Conservation (phyloP, 2,888 invertebrate species). For the Chloromyia formosa region DNA sequence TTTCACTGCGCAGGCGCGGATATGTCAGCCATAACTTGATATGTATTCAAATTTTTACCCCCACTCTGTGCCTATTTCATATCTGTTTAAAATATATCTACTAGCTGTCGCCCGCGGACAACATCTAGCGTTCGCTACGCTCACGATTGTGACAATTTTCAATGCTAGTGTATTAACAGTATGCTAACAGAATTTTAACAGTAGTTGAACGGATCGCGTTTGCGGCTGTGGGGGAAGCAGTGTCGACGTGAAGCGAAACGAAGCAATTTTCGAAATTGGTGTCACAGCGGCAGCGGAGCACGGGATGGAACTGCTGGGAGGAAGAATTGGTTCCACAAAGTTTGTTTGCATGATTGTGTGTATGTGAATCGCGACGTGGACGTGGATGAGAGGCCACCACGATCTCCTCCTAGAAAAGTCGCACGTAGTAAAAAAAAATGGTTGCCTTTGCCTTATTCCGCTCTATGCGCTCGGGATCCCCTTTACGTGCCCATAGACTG, state of each 20-base stretch:
- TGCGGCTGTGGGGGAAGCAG: constrained; percentile 23
- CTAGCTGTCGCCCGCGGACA: too few species aligned
- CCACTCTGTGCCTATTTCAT: too few species aligned
- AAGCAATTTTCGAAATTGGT: constrained; percentile 48
- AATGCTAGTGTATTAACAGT: too few species aligned
- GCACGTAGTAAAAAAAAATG: constrained; percentile 32
- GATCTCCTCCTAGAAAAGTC: constrained; percentile 47
- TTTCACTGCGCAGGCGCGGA: too few species aligned
- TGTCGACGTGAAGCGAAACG: constrained; percentile 34
- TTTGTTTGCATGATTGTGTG: neutral
- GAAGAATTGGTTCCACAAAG: constrained; percentile 2
- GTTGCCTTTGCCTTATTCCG: constrained; percentile 46
- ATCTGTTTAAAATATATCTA: too few species aligned
- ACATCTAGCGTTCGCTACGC: too few species aligned
- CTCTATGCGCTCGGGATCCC: constrained; percentile 21
- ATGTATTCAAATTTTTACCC: too few species aligned
- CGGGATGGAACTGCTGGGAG: constrained; percentile 30
- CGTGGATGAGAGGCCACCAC: constrained; percentile 32
- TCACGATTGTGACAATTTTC: too few species aligned
- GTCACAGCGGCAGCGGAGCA: constrained; percentile 46
- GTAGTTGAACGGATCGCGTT: constrained; percentile 11
- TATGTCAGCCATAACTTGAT: too few species aligned
- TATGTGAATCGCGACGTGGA: constrained; percentile 36
- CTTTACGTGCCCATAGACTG: neutral
- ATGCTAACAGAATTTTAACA: too few species aligned